These are phyloP conservation scores for Rosalia funebris DNA, from an alignment of 2,888 invertebrate genomes.

Conservation along the genomic window DNA sequence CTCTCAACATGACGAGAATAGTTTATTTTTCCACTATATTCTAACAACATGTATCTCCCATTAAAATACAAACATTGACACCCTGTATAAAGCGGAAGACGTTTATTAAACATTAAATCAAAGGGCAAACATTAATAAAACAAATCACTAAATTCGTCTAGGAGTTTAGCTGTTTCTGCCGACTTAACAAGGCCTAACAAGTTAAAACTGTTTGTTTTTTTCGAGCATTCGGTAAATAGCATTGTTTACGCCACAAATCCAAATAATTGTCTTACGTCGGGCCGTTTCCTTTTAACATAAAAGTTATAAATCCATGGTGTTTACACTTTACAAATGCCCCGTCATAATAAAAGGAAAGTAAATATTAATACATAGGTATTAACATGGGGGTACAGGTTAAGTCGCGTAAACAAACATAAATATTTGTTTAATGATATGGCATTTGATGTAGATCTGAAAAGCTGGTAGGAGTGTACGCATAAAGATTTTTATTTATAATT, in stretches of 20 bases:
- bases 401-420: constrained; percentile 13
- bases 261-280: constrained; percentile 13
- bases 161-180: too few relatives aligned
- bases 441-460: constrained; percentile 24
- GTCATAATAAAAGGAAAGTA: constrained; percentile 11
- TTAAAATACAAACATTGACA: too few relatives aligned
- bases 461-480: constrained; percentile 12
- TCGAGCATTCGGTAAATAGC: background rate
- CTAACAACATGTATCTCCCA: too few relatives aligned
- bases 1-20: too few relatives aligned
- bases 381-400: constrained; percentile 10
- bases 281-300: constrained; percentile 20
- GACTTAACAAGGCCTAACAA: background rate
- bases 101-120: too few relatives aligned
- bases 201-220: background rate
- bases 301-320: constrained; percentile 6
- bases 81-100: too few relatives aligned
- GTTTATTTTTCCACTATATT: too few relatives aligned
- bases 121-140: too few relatives aligned
- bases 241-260: constrained; percentile 3
- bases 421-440: constrained; percentile 18
- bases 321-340: constrained; percentile 11
- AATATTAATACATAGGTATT: constrained; percentile 16
- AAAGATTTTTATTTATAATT: background rate
- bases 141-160: too few relatives aligned